These are phyloP conservation scores for Platanista minor DNA, from an alignment of 2,113 vertebrate species.

Conservation along the genomic window DNA sequence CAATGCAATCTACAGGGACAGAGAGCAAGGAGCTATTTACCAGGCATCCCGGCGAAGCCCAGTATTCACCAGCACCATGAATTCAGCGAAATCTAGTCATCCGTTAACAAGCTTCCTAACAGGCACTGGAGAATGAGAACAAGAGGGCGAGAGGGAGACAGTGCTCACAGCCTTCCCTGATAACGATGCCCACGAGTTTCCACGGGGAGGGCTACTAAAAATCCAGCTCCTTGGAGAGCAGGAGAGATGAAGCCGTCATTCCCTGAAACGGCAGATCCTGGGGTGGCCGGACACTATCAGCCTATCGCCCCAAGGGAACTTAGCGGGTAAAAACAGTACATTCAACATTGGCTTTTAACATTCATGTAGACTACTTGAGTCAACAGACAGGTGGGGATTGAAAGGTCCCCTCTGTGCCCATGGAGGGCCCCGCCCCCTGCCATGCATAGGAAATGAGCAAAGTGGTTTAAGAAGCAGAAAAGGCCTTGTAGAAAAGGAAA, in stretches of 20 bases:
- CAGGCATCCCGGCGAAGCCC: rapidly evolving
- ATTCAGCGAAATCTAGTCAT: background rate
- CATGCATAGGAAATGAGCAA: background rate
- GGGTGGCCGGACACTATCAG: background rate
- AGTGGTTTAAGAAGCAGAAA: background rate
- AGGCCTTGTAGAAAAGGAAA: background rate
- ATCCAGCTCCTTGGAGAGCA: background rate
- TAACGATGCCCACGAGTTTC: background rate
- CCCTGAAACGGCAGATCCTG: background rate
- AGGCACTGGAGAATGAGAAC: too few relatives aligned
- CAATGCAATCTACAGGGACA: constrained; percentile 84
- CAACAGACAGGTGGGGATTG: background rate
- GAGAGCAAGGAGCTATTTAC: background rate
- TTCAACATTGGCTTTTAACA: background rate
- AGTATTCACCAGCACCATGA: rapidly evolving
- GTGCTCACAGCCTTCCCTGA: background rate
- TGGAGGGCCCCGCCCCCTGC: background rate
- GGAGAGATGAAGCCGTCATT: background rate
- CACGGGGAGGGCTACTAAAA: background rate
- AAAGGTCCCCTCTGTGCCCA: background rate
- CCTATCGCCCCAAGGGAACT: background rate
- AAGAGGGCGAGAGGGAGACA: background rate
- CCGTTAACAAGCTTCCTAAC: rapidly evolving
- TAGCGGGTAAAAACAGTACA: background rate
- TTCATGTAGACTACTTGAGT: background rate